These are phyloP conservation scores for Amphiprion percula DNA, from an alignment of 2,113 vertebrate species.

Conservation along the genomic window DNA sequence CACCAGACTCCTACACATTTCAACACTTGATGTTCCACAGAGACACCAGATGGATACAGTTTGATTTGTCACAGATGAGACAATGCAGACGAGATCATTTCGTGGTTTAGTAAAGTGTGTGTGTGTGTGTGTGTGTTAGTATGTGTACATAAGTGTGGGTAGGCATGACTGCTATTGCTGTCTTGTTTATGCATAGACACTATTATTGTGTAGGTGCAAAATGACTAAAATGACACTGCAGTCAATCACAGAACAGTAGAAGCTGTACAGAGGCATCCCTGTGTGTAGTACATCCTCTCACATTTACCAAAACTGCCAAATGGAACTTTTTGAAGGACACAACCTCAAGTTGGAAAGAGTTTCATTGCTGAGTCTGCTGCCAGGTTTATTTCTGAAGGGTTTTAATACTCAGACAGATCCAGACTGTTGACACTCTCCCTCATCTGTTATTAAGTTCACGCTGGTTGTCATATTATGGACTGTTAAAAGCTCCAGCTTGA, in stretches of 20 bases:
- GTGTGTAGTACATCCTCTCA: neutral
- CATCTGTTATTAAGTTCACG: neutral
- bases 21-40: constrained; percentile 19
- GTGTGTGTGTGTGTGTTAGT: too few species aligned
- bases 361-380: neutral
- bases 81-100: constrained; percentile 31
- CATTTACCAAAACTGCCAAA: neutral
- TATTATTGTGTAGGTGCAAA: neutral
- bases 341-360: neutral
- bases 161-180: neutral
- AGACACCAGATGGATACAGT: constrained; percentile 30
- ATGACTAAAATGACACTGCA: too few species aligned
- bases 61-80: constrained; percentile 29
- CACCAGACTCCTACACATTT: constrained; percentile 24
- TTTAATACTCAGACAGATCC: neutral
- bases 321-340: neutral
- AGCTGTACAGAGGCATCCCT: neutral
- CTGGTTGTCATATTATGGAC: constrained; percentile 14
- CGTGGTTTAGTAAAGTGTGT: constrained; percentile 9
- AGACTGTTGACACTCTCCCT: neutral
- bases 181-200: neutral
- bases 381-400: constrained; percentile 2
- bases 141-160: neutral
- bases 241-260: neutral
- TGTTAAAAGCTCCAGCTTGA: constrained; percentile 5